Evolutionary conservation across 1,140 invertebrate species (phyloP), one percentile per base, ranked within the genome.

Genomic region (Euwallacea similis): DNA sequence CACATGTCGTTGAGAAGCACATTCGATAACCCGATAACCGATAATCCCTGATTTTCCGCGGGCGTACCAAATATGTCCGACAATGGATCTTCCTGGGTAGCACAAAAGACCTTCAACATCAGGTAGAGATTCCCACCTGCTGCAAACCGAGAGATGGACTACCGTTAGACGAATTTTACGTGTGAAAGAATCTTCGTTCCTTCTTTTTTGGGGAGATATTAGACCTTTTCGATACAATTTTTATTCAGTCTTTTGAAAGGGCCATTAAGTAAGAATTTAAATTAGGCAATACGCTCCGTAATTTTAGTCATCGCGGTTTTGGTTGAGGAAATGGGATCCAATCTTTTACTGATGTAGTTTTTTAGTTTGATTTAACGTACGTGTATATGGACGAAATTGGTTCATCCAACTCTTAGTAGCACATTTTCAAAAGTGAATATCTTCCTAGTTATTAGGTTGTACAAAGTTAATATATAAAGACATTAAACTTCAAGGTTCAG

Each of bases 21-120:
- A 50, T 50, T n/a, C 46, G 46, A 50, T 50, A 50, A 50, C 46
- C 46, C 13, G 46, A 50, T 50, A 50, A 50, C 46, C 46, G 46
- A 50, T 50, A 50, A 50, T 50, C 46, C 13, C 46, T 33, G 46
- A 50, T 50, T 50, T 11, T 50, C 46, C 46, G 13, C 46, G 13
- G 9, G 46, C 6, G 13, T 50, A 13, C 13, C 46, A 50, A 50
- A 50, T 50, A 50, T 50, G 9, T 6, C 13, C 13, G 46, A 50
- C 46, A 50, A 50, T 50, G 46, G 46, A 13, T 50, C 9, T 1
- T 33, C 21, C 2, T 50, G 46, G 46, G 46, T 13, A 50, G 6
- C 46, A 50, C 46, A 50, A 50, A 50, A 13, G 46, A 50, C 46
- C 46, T 13, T 50, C 46, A 0, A 50, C 46, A 50, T 50, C 46